phyloP scores from a whole-genome alignment of 1,140 invertebrate genomes.

The Triops cancriformis region DNA sequence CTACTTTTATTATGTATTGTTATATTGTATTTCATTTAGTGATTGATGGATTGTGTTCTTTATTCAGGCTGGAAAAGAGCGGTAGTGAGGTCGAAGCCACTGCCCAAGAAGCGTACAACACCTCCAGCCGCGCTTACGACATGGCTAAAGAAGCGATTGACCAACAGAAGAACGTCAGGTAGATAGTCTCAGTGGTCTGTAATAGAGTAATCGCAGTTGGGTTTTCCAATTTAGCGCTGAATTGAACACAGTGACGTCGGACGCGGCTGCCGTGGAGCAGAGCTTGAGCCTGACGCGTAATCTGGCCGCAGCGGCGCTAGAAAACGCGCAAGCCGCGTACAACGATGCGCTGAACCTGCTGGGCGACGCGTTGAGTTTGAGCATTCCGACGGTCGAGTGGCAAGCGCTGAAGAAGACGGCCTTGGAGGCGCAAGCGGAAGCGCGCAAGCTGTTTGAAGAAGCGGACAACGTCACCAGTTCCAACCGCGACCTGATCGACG shows the following conservation, averaged over 20 bases:
- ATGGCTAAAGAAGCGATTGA: constrained; percentile 69
- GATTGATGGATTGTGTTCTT: constrained; percentile 40
- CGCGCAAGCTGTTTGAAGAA: constrained; percentile 53
- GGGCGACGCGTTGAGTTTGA: constrained; percentile 61
- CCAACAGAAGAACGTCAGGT: constrained; percentile 57
- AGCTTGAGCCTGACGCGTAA: constrained; percentile 49
- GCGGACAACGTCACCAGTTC: constrained; percentile 54
- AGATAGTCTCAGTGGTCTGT: too few species aligned
- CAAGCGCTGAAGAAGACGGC: constrained; percentile 56
- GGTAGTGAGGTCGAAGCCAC: constrained; percentile 65
- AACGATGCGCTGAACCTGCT: constrained; percentile 69
- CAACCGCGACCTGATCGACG: constrained; percentile 47
- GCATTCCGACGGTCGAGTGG: constrained; percentile 64
- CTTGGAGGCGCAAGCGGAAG: constrained; percentile 37
- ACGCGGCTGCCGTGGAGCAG: constrained; percentile 16
- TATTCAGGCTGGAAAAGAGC: constrained; percentile 54
- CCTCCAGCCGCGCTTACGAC: constrained; percentile 67
- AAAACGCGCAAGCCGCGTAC: constrained; percentile 61
- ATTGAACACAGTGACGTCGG: not conserved
- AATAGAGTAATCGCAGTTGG: too few species aligned
- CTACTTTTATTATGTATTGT: too few species aligned
- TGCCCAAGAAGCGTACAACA: constrained; percentile 71
- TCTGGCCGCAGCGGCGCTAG: constrained; percentile 58
- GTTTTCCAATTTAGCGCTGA: not conserved
- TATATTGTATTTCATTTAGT: too few species aligned